Evolutionary conservation across 2,113 vertebrate genomes (phyloP), one percentile per base, ranked within the genome.

Genomic region (Siphamia tubifer): DNA sequence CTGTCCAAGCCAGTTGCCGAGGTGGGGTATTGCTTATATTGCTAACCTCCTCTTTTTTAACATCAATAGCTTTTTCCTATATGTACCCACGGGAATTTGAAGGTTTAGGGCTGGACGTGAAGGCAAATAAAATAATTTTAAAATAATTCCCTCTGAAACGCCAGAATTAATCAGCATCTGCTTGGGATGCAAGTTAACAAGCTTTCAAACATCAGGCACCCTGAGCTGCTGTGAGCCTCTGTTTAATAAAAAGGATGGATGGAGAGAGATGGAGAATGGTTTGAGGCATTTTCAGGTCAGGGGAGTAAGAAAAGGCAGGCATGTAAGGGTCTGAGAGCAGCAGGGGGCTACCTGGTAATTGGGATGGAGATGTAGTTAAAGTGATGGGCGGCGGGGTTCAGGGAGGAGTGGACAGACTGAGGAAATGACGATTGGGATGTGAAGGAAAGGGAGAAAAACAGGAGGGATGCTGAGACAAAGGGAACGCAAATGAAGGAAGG

Each of bases 71-170:
- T 36, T 34, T 42, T 48, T 27, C 23, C 11, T 21, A 45, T 58
- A 45, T n/a, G 16, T n/a, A 49, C 56, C 34, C 10, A 6, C 38
- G 30, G 40, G 45, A 30, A 62, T n/a, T n/a, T 65, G 58, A 3
- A 27, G 63, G 61, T 48, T 38, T 27, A 49, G 42, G 57, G 25
- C 35, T 24, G 36, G 56, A 72, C 65, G 31, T 40, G 42, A 31
- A 75, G 39, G 53, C 19, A 86, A 83, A 78, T 79, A 67, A 52
- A n/a, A n/a, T n/a, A n/a, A n/a, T n/a, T n/a, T n/a, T n/a, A 82
- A 71, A 81, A 82, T 68, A 77, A 83, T 69, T 66, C 58, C 57
- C 62, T 73, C 69, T 74, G 77, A 83, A 84, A 83, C 80, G 77
- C 72, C 81, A 77, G 67, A 74, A 69, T 77, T 66, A 84, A 87